These are phyloP conservation scores for Nasonia giraulti DNA, from an alignment of 1,140 invertebrate genomes.

Conservation along the genomic window DNA sequence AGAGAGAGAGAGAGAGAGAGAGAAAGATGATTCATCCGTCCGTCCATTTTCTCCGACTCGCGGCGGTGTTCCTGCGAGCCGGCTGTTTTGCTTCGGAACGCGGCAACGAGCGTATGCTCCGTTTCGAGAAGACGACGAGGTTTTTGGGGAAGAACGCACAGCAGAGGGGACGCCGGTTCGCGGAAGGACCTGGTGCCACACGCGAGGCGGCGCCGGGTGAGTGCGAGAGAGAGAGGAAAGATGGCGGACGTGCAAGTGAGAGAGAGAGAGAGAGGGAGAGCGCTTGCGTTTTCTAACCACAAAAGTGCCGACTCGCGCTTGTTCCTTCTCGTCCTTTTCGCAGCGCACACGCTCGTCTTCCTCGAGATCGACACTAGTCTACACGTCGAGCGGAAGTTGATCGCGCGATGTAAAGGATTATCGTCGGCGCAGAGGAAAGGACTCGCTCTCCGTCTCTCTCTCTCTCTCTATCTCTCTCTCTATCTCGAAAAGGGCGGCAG, in stretches of 20 bases:
- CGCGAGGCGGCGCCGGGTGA: background rate
- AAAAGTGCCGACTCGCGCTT: slow-evolving; percentile 34
- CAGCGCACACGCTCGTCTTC: background rate
- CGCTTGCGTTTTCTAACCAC: slow-evolving; percentile 44
- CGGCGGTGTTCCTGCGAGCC: background rate
- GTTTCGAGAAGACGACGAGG: background rate
- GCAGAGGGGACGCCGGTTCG: background rate
- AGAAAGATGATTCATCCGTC: slow-evolving; percentile 40
- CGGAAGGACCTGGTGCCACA: background rate
- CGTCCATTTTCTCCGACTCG: slow-evolving; percentile 49
- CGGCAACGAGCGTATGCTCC: background rate
- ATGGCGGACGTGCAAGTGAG: slow-evolving; percentile 17
- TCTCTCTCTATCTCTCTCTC: no score
- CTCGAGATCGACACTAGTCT: background rate
- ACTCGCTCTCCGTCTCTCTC: background rate
- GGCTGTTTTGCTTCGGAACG: background rate
- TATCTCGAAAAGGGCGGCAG: background rate
- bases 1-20: slow-evolving; percentile 9
- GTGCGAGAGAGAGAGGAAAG: slow-evolving; percentile 5
- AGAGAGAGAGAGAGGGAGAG: slow-evolving; percentile 18
- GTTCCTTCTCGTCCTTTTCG: background rate
- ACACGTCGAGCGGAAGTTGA: no score
- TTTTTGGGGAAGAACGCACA: background rate
- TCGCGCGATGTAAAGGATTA: no score
- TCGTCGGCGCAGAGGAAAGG: background rate